Evolutionary conservation across 2,888 invertebrate species (phyloP).

Genomic region (Drosophila bunnanda): DNA sequence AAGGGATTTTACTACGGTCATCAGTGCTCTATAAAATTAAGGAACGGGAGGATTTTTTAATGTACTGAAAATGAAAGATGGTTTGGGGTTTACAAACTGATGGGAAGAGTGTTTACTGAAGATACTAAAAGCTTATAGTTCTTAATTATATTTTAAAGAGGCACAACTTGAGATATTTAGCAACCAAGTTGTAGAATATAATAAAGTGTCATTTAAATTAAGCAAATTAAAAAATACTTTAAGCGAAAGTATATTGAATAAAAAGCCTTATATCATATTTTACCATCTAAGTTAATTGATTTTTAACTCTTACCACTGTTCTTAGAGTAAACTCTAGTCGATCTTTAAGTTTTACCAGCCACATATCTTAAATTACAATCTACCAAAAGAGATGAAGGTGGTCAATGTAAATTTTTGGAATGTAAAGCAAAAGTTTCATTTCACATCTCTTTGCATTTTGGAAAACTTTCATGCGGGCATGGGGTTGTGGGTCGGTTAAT

Average conservation of each 20-base stretch:
- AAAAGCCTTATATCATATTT: not conserved
- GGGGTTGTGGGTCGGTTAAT: slow-evolving; percentile 46
- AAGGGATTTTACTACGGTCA: slow-evolving; percentile 11
- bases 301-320: too few species aligned
- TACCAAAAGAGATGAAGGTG: slow-evolving; percentile 36
- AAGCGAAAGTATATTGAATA: not conserved
- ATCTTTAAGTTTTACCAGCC: slow-evolving; percentile 4
- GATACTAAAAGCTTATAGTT: slow-evolving; percentile 14
- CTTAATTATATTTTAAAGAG: not conserved
- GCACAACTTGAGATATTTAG: not conserved
- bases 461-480: slow-evolving; percentile 47
- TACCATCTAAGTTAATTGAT: too few species aligned
- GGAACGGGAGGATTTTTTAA: slow-evolving; percentile 1
- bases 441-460: slow-evolving; percentile 50
- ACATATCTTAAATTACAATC: slow-evolving; percentile 58
- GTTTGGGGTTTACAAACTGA: slow-evolving; percentile 1
- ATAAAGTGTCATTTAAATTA: not conserved
- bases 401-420: slow-evolving; percentile 54
- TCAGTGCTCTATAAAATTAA: slow-evolving; percentile 12
- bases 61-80: slow-evolving; percentile 15
- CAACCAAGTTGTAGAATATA: not conserved
- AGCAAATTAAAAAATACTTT: not conserved
- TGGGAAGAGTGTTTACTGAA: slow-evolving; percentile 5
- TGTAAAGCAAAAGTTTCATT: slow-evolving; percentile 56
- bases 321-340: not conserved